These are phyloP conservation scores for Epinotia bilunana DNA, from an alignment of 2,888 invertebrate species.

Conservation along the genomic window DNA sequence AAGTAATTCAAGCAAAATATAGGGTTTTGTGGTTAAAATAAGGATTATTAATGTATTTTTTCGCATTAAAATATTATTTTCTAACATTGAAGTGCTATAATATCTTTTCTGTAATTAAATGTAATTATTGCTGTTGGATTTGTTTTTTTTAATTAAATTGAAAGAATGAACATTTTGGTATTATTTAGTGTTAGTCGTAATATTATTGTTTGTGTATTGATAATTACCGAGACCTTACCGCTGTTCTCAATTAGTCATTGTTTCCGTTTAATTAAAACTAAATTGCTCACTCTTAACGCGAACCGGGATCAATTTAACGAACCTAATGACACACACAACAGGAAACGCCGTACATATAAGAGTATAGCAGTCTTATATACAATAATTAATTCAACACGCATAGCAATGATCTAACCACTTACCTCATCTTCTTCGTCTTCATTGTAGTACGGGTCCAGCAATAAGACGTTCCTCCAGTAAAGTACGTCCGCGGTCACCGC, in stretches of 20 bases:
- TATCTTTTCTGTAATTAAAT: background rate
- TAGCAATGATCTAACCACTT: conserved; percentile 53
- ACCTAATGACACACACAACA: conserved; percentile 42
- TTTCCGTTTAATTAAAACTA: conserved; percentile 44
- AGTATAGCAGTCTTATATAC: conserved; percentile 33
- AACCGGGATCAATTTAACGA: conserved; percentile 40
- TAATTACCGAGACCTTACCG: conserved; percentile 32
- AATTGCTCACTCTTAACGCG: conserved; percentile 39
- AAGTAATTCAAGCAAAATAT: background rate
- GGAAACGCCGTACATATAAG: conserved; percentile 37
- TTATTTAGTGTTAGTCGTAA: background rate
- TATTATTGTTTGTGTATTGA: conserved; percentile 34
- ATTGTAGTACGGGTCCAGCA: conserved; percentile 78
- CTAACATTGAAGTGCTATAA: background rate
- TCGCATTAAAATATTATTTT: background rate
- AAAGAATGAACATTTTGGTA: too few species aligned
- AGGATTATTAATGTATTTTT: background rate
- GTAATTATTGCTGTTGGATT: background rate
- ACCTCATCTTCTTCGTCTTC: conserved; percentile 85
- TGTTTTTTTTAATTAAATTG: too few species aligned
- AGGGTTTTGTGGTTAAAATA: background rate
- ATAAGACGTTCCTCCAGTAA: conserved; percentile 78
- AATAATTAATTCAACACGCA: conserved; percentile 41
- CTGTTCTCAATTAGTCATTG: conserved; percentile 41
- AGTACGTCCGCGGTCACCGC: conserved; percentile 81